Evolutionary conservation across 2,888 invertebrate genomes (phyloP).

Genomic region (Mythimna albipuncta): DNA sequence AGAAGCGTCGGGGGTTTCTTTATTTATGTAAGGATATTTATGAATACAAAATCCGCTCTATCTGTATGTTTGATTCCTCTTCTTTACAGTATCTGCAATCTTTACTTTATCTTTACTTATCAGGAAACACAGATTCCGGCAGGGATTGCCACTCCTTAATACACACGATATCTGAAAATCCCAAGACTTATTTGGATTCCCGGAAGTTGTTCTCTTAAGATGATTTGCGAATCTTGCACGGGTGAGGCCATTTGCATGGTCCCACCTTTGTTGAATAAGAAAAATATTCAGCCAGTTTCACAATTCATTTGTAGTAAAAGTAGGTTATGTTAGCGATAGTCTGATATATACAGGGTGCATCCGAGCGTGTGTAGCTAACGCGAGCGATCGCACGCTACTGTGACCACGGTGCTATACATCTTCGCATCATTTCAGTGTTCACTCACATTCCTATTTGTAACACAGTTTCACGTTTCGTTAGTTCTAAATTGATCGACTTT

Average conservation of each 20-base stretch:
- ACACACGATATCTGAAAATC: too few relatives aligned
- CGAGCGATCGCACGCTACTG: slow-evolving; percentile 63
- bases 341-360: slow-evolving; percentile 58
- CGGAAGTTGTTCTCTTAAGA: background rate
- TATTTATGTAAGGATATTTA: too few relatives aligned
- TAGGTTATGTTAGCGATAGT: slow-evolving; percentile 43
- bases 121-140: too few relatives aligned
- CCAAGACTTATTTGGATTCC: background rate
- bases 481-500: slow-evolving; percentile 13
- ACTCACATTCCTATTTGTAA: slow-evolving; percentile 39
- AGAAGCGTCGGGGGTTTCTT: too few relatives aligned
- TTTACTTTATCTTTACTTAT: too few relatives aligned
- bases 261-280: background rate
- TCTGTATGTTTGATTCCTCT: too few relatives aligned
- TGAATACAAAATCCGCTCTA: too few relatives aligned
- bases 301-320: slow-evolving; percentile 43
- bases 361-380: slow-evolving; percentile 54
- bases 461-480: slow-evolving; percentile 54
- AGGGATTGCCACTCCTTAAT: too few relatives aligned
- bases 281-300: slow-evolving; percentile 24
- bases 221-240: background rate
- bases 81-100: too few relatives aligned
- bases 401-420: slow-evolving; percentile 42
- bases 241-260: background rate
- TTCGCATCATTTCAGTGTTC: slow-evolving; percentile 37